A percentile compares a stretch with the other conserved stretches of the same genome.
phyloP scores from a whole-genome alignment of 2,797 vertebrate species.

The Vespertilio murinus region DNA sequence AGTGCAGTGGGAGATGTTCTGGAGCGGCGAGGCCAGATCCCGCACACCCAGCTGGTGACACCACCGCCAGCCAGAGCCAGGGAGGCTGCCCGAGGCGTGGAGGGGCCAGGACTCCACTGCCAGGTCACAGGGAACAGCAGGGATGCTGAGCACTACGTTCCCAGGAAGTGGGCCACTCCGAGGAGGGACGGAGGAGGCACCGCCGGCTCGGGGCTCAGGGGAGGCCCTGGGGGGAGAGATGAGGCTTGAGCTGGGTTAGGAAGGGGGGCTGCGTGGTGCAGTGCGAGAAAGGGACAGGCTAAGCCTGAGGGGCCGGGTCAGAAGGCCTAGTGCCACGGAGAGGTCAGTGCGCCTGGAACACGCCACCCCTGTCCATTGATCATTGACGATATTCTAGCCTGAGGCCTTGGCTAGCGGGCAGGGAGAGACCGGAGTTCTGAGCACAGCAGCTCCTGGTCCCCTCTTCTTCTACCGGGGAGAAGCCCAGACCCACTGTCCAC shows the following conservation, averaged over 20 bases:
- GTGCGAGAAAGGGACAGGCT: not conserved
- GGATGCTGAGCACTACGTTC: not conserved
- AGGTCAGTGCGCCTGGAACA: not conserved
- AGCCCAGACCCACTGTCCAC: not conserved
- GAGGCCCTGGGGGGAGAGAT: not conserved
- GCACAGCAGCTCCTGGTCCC: not conserved
- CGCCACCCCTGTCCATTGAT: not conserved
- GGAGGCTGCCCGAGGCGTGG: not conserved
- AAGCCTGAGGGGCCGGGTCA: not conserved
- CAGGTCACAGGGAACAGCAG: not conserved
- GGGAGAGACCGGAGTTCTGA: not conserved
- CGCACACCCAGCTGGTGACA: too few relatives aligned
- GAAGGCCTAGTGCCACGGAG: not conserved
- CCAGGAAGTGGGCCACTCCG: not conserved
- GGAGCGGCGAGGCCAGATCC: not conserved
- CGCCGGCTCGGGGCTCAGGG: fast-evolving
- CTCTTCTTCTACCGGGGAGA: not conserved
- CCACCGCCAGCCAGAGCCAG: not conserved
- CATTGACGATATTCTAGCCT: not conserved
- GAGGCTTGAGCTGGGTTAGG: not conserved
- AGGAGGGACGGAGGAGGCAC: not conserved
- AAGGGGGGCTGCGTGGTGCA: not conserved
- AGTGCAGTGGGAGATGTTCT: too few relatives aligned
- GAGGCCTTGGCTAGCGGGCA: not conserved
- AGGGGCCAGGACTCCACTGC: not conserved